Base-by-base conservation (phyloP, 2,888 invertebrate genomes). In the Lingula anatina region DNA sequence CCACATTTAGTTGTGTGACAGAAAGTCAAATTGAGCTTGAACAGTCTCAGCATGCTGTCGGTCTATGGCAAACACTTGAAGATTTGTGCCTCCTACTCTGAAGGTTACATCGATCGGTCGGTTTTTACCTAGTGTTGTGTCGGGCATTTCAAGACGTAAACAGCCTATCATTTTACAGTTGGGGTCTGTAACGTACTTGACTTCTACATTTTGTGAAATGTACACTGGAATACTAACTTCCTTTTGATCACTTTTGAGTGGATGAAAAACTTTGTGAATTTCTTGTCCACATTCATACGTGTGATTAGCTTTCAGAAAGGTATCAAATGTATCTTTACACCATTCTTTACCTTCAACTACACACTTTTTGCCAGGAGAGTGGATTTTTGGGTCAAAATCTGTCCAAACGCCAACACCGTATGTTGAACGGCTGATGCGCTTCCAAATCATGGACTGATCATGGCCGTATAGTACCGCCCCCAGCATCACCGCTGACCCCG, bases 381-480 rank as follows among this genome's bases (percentile, higher is more conserved):
- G 47, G 7, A 37, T 25, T 15, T 36, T 40, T 12, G 42, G 35
- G n/a, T 47, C 48, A 39, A 50, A 55, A 28, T 47, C 47, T 7
- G 39, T 45, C 5, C 49, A 44, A 12, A 39, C 42, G 28, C 51
- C 42, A 3, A 57, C 44, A 1, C 57, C 58, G 35, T 59, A 59
- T 15, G 59, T 54, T n/a, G 38, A 47, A 1, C 55, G 51, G 3
- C 47, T 44, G 21, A 49, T 49, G 15, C 59, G 47, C 9, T 50
- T 49, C 7, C 46, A 42, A 24, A 59, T 56, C 1, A 49, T 42
- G 25, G 49, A 25, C 36, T 52, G 46, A 20, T 52, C 38, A n/a
- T 53, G 50, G n/a, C 59, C 59, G 43, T 51, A 56, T 38, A 56
- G 50, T 5, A 59, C 59, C 4, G 59, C 59, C 23, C 59, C 55